phyloP scores from a whole-genome alignment of 2,113 vertebrate species.

The Shinisaurus crocodilurus region DNA sequence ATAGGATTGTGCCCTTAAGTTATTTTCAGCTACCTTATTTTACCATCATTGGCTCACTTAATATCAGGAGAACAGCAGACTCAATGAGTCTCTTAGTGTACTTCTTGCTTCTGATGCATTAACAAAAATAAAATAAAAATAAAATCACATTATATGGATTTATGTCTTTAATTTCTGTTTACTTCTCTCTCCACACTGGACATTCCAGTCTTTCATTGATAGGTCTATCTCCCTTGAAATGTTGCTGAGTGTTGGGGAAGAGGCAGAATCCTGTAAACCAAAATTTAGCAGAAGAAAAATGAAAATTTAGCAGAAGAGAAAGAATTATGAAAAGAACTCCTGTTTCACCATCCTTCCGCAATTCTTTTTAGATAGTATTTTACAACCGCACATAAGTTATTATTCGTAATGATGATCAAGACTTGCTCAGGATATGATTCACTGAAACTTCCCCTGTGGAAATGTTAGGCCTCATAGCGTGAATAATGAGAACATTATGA shows the following conservation, averaged over 20 bases:
- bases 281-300: constrained; percentile 5
- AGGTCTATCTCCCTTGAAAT: constrained; percentile 33
- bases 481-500: constrained; percentile 50
- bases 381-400: constrained; percentile 10
- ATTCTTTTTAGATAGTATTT: constrained; percentile 46
- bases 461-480: constrained; percentile 39
- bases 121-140: background rate
- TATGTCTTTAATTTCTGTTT: constrained; percentile 33
- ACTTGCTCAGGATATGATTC: constrained; percentile 36
- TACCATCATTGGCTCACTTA: constrained; percentile 23
- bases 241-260: constrained; percentile 5
- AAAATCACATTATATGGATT: constrained; percentile 23
- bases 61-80: background rate
- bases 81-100: background rate
- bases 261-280: constrained; percentile 41
- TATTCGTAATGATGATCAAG: constrained; percentile 29
- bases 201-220: constrained; percentile 6
- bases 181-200: constrained; percentile 12
- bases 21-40: constrained; percentile 25
- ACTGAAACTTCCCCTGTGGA: background rate
- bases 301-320: constrained; percentile 30
- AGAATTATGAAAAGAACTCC: background rate
- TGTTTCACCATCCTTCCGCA: background rate
- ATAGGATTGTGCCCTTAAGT: background rate
- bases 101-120: background rate